Conservation (phyloP, 1,140 invertebrate species). For the Sarcophaga bullata region DNA sequence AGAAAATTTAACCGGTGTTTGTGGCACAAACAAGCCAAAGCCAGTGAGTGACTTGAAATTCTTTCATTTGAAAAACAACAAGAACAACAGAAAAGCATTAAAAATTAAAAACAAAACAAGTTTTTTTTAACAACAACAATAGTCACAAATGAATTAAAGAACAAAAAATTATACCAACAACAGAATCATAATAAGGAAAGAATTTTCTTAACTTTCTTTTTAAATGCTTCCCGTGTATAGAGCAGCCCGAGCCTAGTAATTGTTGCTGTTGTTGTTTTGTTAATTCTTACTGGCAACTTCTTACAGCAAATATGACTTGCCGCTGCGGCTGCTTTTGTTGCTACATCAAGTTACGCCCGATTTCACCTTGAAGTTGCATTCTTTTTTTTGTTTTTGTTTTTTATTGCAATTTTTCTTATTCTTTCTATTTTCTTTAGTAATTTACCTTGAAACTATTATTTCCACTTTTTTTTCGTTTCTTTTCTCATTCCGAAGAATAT, state of each 20-base stretch:
- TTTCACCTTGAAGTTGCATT: constrained; percentile 19
- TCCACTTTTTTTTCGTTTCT: neutral
- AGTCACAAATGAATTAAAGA: neutral
- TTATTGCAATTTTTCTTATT: neutral
- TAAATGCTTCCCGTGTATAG: too few relatives aligned
- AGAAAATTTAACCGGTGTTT: constrained; percentile 4
- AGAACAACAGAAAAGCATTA: neutral
- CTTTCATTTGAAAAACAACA: neutral
- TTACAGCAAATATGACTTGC: neutral
- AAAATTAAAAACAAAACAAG: constrained; percentile 1
- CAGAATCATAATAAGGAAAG: too few relatives aligned
- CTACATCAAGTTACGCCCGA: constrained; percentile 7
- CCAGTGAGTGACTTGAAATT: neutral
- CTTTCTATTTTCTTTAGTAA: constrained; percentile 15
- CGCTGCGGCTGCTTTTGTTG: neutral
- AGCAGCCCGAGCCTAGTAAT: neutral
- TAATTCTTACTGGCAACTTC: constrained; percentile 12
- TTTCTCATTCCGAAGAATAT: neutral
- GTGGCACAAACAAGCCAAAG: neutral
- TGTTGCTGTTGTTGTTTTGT: constrained; percentile 2
- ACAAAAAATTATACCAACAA: neutral
- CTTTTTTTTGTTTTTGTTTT: neutral
- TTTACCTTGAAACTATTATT: constrained; percentile 32
- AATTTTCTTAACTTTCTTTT: neutral
- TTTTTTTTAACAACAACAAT: neutral